These are phyloP conservation scores for Orientallactaga sibirica DNA, from an alignment of 2,797 vertebrate species.

Conservation along the genomic window DNA sequence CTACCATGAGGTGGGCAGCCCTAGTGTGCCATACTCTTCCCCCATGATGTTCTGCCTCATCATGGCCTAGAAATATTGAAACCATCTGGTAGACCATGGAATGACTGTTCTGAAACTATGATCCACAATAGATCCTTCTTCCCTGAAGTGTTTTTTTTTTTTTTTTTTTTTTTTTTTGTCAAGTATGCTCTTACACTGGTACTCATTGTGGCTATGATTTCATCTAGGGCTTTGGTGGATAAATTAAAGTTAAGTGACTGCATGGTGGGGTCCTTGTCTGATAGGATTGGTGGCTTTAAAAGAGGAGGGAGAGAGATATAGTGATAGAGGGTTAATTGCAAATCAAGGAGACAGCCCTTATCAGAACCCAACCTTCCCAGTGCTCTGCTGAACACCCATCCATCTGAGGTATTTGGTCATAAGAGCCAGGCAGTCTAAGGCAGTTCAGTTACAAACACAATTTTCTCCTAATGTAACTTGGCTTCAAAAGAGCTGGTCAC, in stretches of 20 bases:
- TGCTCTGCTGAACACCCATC: not conserved
- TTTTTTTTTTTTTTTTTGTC: not conserved
- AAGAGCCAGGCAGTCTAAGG: not conserved
- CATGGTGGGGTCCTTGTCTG: not conserved
- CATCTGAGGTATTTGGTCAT: not conserved
- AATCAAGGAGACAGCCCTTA: not conserved
- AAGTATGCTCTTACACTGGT: not conserved
- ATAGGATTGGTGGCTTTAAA: not conserved
- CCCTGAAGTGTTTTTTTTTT: too few relatives aligned
- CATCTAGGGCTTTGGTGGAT: not conserved
- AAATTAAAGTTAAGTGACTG: not conserved
- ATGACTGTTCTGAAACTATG: too few relatives aligned
- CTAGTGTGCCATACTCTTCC: not conserved
- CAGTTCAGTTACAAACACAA: not conserved
- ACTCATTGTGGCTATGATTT: not conserved
- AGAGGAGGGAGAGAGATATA: not conserved
- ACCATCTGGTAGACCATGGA: too few relatives aligned
- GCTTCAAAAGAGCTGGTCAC: not conserved
- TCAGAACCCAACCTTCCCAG: not conserved
- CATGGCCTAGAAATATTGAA: not conserved
- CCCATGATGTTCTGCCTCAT: not conserved
- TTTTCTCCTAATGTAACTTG: not conserved
- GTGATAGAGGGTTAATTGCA: not conserved
- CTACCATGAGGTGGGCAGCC: too few relatives aligned
- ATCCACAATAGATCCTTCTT: not conserved